Conservation (phyloP, 2,113 vertebrate species). For the Prochilodus magdalenae region DNA sequence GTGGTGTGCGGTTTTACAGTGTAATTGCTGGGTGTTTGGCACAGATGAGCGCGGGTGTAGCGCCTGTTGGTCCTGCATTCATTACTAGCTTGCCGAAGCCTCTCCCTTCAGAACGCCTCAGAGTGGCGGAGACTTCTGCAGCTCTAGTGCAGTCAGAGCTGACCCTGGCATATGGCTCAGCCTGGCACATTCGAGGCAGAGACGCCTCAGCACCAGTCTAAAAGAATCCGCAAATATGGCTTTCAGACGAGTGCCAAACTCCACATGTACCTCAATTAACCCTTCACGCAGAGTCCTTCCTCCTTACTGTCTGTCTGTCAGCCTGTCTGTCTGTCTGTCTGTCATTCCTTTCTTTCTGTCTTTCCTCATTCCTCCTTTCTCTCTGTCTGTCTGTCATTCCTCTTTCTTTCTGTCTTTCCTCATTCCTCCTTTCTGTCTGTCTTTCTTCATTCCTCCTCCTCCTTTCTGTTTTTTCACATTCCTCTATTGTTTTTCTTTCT, state of each 20-base stretch:
- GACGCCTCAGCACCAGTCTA: conserved; percentile 35
- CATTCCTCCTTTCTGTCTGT: background rate
- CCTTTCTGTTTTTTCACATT: too few relatives aligned
- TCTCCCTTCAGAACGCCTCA: conserved; percentile 24
- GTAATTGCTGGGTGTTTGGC: conserved; percentile 36
- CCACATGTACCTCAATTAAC: conserved; percentile 44
- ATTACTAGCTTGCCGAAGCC: conserved; percentile 1
- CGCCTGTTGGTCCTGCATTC: conserved; percentile 43
- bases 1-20: conserved; percentile 1
- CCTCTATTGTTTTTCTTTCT: too few relatives aligned
- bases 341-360: too few relatives aligned
- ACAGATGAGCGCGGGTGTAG: conserved; percentile 32
- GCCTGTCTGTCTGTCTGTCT: too few relatives aligned
- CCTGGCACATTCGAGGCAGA: conserved; percentile 48
- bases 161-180: conserved; percentile 55
- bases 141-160: conserved; percentile 24
- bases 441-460: too few relatives aligned
- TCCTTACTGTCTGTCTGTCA: too few relatives aligned
- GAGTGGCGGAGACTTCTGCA: conserved; percentile 12
- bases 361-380: too few relatives aligned
- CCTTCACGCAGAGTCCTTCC: conserved; percentile 3
- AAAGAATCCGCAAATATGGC: conserved; percentile 34
- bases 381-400: too few relatives aligned
- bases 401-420: too few relatives aligned
- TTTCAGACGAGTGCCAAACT: conserved; percentile 46